Percentiles rank a stretch among this genome's conserved stretches.
These are phyloP conservation scores for Albula glossodonta DNA, from an alignment of 2,113 vertebrate species.

Conservation along the genomic window DNA sequence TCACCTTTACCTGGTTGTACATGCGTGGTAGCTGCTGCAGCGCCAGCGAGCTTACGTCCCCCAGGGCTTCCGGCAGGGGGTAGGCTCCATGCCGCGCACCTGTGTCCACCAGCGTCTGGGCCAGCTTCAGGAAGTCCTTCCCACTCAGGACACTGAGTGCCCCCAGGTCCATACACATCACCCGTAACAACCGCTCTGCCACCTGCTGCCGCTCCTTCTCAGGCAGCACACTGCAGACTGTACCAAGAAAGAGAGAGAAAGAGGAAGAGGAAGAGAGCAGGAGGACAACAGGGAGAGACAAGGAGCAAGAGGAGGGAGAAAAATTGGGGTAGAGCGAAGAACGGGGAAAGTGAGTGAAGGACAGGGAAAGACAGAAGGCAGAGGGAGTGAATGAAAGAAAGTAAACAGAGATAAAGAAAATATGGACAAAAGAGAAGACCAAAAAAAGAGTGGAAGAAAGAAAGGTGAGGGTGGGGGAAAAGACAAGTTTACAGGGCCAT, in stretches of 20 bases:
- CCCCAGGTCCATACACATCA: conserved; percentile 93
- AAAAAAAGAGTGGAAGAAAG: too few species aligned
- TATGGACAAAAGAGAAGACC: too few species aligned
- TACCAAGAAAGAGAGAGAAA: conserved; percentile 35
- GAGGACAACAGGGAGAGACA: neutral
- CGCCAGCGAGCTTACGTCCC: conserved; percentile 91
- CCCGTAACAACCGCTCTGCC: conserved; percentile 87
- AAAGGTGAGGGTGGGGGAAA: neutral
- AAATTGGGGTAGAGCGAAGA: too few species aligned
- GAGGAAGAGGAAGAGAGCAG: neutral
- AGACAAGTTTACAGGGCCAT: neutral
- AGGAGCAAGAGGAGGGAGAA: neutral
- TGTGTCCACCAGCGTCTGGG: conserved; percentile 92
- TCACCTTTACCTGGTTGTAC: conserved; percentile 99
- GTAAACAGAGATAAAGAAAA: too few species aligned
- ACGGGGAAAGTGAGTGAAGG: neutral
- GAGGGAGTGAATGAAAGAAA: too few species aligned
- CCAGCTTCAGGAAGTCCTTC: conserved; percentile 96
- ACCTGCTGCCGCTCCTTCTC: conserved; percentile 98
- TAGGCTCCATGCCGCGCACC: conserved; percentile 94
- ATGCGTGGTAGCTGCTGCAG: conserved; percentile 94
- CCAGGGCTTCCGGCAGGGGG: conserved; percentile 89
- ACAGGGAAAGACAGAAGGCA: too few species aligned
- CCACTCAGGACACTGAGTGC: conserved; percentile 86
- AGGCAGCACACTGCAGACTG: conserved; percentile 83